Base-by-base conservation (phyloP, 2,797 vertebrate genomes). In the Aotus griseimembra region DNA sequence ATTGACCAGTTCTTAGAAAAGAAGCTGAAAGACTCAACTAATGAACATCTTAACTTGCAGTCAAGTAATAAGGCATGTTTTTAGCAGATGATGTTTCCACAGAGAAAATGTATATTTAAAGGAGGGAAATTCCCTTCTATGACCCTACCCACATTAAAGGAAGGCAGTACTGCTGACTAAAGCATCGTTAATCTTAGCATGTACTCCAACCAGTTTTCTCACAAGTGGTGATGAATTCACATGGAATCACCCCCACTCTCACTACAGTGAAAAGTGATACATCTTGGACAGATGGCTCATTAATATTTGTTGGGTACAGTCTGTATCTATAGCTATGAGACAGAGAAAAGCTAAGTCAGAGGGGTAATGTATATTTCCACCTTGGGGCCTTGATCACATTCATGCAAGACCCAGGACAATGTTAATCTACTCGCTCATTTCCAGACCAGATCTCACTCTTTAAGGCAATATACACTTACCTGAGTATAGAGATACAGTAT, bases 91-190 rank as follows among this genome's bases (percentile, higher is more conserved):
- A 87, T 61, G 15, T 76, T 87, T 92, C 39, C 67, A 93, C 39
- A 44, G 77, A 94, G 57, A 94, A 89, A 91, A 76, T 73, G 7
- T 88, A 19, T 83, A 57, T 94, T 93, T 96, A 96, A 93, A 81
- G 55, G 22, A 58, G 5, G 13, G 64, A 80, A 87, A 76, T 75
- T 90, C 17, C 13, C 7, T 83, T 82, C 52, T 85, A 8, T 70
- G 41, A 80, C 22, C 13, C 36, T n/a, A 76, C 57, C 4, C 39
- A 89, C 57, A 85, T 64, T 95, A 83, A 91, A 72, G 22, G 94
- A 88, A 90, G 33, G n/a, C 81, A 58, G 48, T 76, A 22, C 7
- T 83, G 52, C 52, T 96, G 57, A 50, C 20, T 19, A 36, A 64
- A 90, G 55, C 46, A 57, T 20, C 86, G 61, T 67, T 64, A 52